Conservation (phyloP, 2,888 invertebrate species). For the Zootermopsis nevadensis region DNA sequence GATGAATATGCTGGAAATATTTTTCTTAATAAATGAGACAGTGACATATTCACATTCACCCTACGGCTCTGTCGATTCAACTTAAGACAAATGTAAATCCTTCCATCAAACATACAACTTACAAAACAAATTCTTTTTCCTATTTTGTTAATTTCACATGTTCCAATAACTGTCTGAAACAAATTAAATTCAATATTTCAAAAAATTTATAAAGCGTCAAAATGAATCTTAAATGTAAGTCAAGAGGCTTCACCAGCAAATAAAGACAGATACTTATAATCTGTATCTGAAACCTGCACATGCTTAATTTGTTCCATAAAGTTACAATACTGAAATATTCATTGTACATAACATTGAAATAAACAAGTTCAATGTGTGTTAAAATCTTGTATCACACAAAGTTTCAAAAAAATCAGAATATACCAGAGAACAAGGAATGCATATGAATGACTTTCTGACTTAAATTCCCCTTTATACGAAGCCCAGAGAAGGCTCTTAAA, state of each 20-base stretch:
- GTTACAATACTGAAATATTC: constrained; percentile 11
- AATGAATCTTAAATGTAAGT: too few species aligned
- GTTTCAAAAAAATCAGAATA: background rate
- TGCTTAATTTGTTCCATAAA: background rate
- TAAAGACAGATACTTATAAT: background rate
- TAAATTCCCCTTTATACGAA: constrained; percentile 28
- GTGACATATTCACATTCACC: constrained; percentile 8
- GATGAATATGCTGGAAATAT: constrained; percentile 35
- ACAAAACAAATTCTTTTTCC: background rate
- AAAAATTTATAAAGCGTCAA: background rate
- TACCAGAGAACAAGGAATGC: constrained; percentile 43
- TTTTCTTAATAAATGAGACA: constrained; percentile 12
- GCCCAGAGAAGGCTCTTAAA: constrained; percentile 34
- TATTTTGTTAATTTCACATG: constrained; percentile 1
- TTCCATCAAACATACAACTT: background rate
- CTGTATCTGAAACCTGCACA: background rate
- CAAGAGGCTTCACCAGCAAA: background rate
- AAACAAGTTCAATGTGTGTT: background rate
- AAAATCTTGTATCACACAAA: background rate
- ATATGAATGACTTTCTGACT: constrained; percentile 15
- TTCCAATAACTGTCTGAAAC: background rate
- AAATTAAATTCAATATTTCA: background rate
- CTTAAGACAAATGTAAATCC: background rate
- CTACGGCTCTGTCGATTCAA: constrained; percentile 4
- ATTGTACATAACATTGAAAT: background rate